phyloP scores from a whole-genome alignment of 2,113 vertebrate species.

The Mionectes macconnelli region DNA sequence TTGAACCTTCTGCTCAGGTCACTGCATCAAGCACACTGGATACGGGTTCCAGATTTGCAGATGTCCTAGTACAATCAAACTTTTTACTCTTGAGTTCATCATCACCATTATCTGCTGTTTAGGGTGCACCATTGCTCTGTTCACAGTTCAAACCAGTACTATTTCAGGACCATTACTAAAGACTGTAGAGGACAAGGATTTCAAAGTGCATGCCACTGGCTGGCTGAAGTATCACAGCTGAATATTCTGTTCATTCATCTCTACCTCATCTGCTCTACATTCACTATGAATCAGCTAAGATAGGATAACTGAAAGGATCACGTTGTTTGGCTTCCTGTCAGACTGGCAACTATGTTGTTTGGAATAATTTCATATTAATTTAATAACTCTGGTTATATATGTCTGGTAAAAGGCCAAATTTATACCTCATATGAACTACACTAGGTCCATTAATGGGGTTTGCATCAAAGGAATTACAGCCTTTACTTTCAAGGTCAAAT shows the following conservation, averaged over 20 bases:
- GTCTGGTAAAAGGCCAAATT: background rate
- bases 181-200: background rate
- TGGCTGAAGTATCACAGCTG: background rate
- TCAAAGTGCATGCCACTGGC: background rate
- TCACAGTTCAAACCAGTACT: background rate
- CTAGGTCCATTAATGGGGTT: background rate
- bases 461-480: background rate
- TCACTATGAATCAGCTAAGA: constrained; percentile 7
- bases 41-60: background rate
- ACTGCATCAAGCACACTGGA: background rate
- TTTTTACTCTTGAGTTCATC: background rate
- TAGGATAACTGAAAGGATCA: background rate
- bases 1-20: background rate
- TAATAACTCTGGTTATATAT: background rate
- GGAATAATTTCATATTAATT: background rate
- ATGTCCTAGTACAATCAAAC: background rate
- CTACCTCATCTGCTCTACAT: background rate
- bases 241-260: background rate
- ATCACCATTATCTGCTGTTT: background rate
- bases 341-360: background rate
- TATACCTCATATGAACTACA: background rate
- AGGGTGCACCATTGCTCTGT: background rate
- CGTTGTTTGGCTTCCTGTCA: background rate
- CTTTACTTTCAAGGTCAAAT: background rate
- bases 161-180: background rate